These are phyloP conservation scores for Melopsittacus undulatus DNA, from an alignment of 2,797 vertebrate species.

Conservation along the genomic window DNA sequence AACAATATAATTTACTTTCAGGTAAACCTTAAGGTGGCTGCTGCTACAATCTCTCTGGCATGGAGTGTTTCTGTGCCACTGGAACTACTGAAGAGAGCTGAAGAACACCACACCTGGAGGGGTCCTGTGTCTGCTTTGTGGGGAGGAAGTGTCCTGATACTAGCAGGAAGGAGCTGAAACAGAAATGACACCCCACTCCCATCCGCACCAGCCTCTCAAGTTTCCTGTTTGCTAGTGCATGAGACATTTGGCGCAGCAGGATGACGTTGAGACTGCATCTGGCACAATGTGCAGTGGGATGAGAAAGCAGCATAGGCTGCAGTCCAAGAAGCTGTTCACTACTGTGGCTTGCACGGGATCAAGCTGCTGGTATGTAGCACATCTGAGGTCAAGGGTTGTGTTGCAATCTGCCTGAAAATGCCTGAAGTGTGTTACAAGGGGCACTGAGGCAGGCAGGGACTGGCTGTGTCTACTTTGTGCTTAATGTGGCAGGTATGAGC, in stretches of 20 bases:
- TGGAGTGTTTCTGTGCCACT: background rate
- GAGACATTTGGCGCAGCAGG: background rate
- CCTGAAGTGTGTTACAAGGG: background rate
- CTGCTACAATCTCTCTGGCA: background rate
- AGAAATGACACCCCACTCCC: background rate
- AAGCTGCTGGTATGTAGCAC: background rate
- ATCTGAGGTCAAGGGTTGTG: background rate
- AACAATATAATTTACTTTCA: background rate
- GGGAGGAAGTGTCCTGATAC: background rate
- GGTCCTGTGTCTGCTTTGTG: accelerated
- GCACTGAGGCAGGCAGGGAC: background rate
- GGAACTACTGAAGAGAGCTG: background rate
- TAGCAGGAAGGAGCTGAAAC: background rate
- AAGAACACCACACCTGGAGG: background rate
- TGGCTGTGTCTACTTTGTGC: background rate
- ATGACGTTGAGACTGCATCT: background rate
- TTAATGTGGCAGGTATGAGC: background rate
- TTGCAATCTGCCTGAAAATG: background rate
- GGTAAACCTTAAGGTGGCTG: background rate
- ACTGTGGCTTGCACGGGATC: accelerated
- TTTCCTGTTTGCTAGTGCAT: background rate
- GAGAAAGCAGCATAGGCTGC: background rate
- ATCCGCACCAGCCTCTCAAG: background rate
- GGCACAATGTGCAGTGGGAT: background rate
- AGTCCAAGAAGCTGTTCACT: background rate